A percentile compares a stretch with the other conserved stretches of the same genome.
These are phyloP conservation scores for Malurus melanocephalus DNA, from an alignment of 2,113 vertebrate species.

Conservation along the genomic window DNA sequence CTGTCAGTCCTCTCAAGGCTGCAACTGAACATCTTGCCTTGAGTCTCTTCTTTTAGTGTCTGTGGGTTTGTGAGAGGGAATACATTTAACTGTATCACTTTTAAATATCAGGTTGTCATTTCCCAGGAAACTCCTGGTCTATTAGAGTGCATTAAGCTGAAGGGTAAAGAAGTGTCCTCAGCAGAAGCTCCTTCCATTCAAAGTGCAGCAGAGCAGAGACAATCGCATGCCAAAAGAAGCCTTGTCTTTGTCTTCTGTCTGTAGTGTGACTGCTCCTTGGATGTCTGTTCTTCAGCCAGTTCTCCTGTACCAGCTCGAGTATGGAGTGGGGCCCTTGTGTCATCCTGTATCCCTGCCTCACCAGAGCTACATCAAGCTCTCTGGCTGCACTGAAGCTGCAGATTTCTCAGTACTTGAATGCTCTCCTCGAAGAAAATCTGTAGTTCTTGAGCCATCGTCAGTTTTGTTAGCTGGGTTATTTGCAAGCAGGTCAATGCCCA, in stretches of 20 bases:
- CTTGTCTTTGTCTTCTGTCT: background rate
- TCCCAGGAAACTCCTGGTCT: background rate
- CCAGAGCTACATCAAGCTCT: background rate
- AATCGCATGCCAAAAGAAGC: background rate
- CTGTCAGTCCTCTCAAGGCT: background rate
- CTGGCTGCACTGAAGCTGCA: background rate
- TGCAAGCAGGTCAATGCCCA: background rate
- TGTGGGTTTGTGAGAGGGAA: background rate
- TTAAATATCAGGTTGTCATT: background rate
- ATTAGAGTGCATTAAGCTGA: background rate
- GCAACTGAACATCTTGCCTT: background rate
- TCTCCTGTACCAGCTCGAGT: background rate
- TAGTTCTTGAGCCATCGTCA: background rate
- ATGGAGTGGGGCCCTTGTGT: background rate
- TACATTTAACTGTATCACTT: background rate
- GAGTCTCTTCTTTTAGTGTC: background rate
- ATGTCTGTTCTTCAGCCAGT: background rate
- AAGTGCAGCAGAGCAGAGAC: background rate
- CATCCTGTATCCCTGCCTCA: background rate
- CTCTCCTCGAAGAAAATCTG: background rate
- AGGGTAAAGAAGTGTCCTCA: background rate
- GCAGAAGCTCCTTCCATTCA: background rate
- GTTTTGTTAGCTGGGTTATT: background rate
- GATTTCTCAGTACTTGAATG: background rate
- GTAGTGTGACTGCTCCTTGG: background rate